Conservation (phyloP, 2,113 vertebrate genomes). For the Clinocottus analis region DNA sequence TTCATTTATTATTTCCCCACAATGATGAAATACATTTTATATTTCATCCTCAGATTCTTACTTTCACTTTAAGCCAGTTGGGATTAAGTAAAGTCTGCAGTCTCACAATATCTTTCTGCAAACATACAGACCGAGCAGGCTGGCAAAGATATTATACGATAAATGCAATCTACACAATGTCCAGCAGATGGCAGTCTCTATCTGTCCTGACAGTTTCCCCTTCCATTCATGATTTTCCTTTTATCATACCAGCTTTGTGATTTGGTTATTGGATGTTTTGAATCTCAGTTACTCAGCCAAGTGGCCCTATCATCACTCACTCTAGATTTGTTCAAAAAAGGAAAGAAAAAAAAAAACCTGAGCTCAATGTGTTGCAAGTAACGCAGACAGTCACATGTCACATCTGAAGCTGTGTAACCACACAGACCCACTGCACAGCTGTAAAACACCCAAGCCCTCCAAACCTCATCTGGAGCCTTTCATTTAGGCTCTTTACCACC, state of each 20-base stretch:
- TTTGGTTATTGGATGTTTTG: background rate
- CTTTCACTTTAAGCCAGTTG: background rate
- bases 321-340: background rate
- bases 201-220: background rate
- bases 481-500: conserved; percentile 19
- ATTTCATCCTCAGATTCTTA: background rate
- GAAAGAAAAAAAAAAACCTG: background rate
- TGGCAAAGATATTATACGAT: background rate
- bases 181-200: conserved; percentile 59
- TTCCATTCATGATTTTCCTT: background rate
- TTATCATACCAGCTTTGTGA: background rate
- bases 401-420: conserved; percentile 15
- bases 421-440: conserved; percentile 21
- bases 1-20: background rate
- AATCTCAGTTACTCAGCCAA: background rate
- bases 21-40: background rate
- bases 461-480: conserved; percentile 41
- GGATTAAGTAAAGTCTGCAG: background rate
- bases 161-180: conserved; percentile 4
- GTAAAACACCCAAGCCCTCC: conserved; percentile 21
- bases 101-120: background rate
- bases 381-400: background rate
- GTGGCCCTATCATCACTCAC: background rate
- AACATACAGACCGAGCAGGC: background rate
- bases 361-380: background rate